These are phyloP conservation scores for Scaptomyza pallida DNA, from an alignment of 1,140 invertebrate genomes.

Conservation along the genomic window DNA sequence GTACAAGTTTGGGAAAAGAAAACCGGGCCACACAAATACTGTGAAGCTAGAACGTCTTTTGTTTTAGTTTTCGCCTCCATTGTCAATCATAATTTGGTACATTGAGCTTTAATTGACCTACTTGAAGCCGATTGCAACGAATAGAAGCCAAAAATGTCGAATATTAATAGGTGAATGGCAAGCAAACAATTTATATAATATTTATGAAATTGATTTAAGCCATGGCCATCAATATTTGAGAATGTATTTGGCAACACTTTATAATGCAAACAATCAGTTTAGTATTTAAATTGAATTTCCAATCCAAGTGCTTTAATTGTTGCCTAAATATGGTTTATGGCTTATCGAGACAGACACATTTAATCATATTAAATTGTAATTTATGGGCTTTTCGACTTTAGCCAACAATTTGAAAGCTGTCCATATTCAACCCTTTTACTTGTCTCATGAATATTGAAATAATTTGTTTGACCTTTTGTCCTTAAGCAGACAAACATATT, in stretches of 20 bases:
- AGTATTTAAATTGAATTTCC: conserved; percentile 2
- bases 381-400: conserved; percentile 12
- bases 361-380: conserved; percentile 40
- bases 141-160: background rate
- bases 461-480: conserved; percentile 69
- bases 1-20: conserved; percentile 7
- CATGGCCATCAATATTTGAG: conserved; percentile 9
- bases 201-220: background rate
- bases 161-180: background rate
- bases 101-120: conserved; percentile 53
- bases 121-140: conserved; percentile 17
- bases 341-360: conserved; percentile 31
- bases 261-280: conserved; percentile 18
- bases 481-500: conserved; percentile 32
- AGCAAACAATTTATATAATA: background rate
- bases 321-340: conserved; percentile 23
- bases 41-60: conserved; percentile 14
- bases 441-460: conserved; percentile 69
- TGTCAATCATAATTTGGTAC: conserved; percentile 62
- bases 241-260: background rate
- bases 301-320: conserved; percentile 31
- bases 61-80: conserved; percentile 25
- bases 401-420: background rate
- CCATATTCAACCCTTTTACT: conserved; percentile 7
- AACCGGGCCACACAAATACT: conserved; percentile 70